Base-by-base conservation (phyloP, 2,797 vertebrate genomes). In the Mareca penelope region DNA sequence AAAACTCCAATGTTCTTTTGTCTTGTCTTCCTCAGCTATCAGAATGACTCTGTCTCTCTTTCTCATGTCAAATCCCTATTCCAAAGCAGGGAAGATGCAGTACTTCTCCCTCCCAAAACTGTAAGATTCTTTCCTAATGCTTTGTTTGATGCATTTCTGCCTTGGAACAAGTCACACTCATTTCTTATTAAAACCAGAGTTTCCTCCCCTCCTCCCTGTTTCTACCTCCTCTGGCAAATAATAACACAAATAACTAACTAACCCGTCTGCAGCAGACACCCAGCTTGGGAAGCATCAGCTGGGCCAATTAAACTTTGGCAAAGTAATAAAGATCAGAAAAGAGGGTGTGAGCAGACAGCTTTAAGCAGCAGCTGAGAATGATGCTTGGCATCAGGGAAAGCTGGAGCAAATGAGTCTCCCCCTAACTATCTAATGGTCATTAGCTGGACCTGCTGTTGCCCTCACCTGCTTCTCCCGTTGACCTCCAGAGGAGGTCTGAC, bases 301-400 rank as follows among this genome's bases (percentile, higher is more conserved):
- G 93, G 84, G 69, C 94, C 90, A 95, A 90, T 95, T 94, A 93
- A 92, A 94, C 80, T 94, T 78, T 93, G 96, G 84, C 93, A 92
- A 83, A 89, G 72, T 85, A 17, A 92, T 82, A 17, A 90, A 88
- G 71, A 95, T 65, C 61, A 85, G 92, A 77, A 72, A 76, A 40
- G 46, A 48, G 88, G 65, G 81, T 71, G 75, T 39, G 79, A 93
- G 81, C 40, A 87, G 93, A 93, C 84, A 87, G 90, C 88, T 93
- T 61, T 31, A 67, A 92, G 92, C 33, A 87, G 76, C 86, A 94
- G 90, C 79, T 92, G 94, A 86, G 86, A 68, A 75, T 21, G 92
- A 52, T 76, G 64, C 61, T 85, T 61, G 86, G 88, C 77, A 69
- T 53, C 57, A 69, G 81, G 81, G 87, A 50, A 46, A 75, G 40